Percentiles rank a stretch among this genome's conserved stretches.
phyloP scores from a whole-genome alignment of 2,113 vertebrate genomes.

The Tauraco erythrolophus region DNA sequence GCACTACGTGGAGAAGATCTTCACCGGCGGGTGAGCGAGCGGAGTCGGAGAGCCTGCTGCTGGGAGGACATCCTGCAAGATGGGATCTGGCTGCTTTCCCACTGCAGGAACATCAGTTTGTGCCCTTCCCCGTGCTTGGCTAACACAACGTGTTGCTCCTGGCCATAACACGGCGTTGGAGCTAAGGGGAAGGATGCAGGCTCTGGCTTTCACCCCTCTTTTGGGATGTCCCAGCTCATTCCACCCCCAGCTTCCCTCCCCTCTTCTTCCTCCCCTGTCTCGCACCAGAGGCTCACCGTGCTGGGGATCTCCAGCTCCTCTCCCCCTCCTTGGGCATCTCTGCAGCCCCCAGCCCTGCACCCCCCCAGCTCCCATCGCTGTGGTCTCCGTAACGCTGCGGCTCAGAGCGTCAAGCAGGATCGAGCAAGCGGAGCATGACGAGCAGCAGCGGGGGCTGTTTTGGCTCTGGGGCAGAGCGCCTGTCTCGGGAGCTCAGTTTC shows the following conservation, averaged over 20 bases:
- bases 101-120: accelerated
- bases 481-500: conserved; percentile 13
- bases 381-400: accelerated
- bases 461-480: not conserved
- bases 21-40: conserved; percentile 83
- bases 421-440: not conserved
- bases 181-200: accelerated
- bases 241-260: not conserved
- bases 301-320: accelerated
- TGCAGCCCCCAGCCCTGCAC: not conserved
- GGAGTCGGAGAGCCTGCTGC: not conserved
- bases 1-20: conserved; percentile 91
- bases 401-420: not conserved
- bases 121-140: not conserved
- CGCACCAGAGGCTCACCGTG: accelerated
- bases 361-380: not conserved
- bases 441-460: not conserved
- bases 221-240: not conserved
- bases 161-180: accelerated
- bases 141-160: accelerated
- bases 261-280: not conserved
- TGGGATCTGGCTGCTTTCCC: not conserved
- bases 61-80: accelerated
- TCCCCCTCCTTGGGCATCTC: not conserved
- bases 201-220: not conserved